These are phyloP conservation scores for Apodemus sylvaticus DNA, from an alignment of 2,113 vertebrate species.

Conservation along the genomic window DNA sequence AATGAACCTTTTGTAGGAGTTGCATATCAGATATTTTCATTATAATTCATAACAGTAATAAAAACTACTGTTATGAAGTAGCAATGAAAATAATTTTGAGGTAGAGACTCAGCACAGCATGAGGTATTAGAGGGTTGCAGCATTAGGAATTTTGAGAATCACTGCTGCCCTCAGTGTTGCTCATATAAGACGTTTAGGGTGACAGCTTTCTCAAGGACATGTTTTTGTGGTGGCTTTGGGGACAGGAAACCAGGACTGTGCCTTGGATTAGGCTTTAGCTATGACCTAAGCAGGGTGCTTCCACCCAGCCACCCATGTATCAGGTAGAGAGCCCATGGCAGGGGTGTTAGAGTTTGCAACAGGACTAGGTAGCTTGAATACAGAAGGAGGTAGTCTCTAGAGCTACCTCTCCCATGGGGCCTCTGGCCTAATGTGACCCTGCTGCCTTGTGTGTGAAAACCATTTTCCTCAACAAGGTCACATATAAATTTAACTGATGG, in stretches of 20 bases:
- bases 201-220: too few relatives aligned
- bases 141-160: not conserved
- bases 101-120: not conserved
- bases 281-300: not conserved
- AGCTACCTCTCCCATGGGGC: too few relatives aligned
- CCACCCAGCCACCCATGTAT: too few relatives aligned
- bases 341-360: too few relatives aligned
- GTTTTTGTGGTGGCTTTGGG: not conserved
- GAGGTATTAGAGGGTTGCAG: not conserved
- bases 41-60: not conserved
- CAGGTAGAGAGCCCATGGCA: not conserved
- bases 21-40: not conserved
- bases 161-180: not conserved
- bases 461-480: conserved; percentile 89
- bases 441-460: not conserved
- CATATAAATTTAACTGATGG: conserved; percentile 97
- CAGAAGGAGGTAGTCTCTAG: not conserved
- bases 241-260: not conserved
- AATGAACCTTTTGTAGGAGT: not conserved
- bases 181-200: too few relatives aligned
- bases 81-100: not conserved
- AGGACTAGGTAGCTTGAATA: fast-evolving
- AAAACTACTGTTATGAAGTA: not conserved
- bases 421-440: fast-evolving
- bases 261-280: not conserved